Base-by-base conservation (phyloP, 1,140 invertebrate species). In the Drosophila teissieri region DNA sequence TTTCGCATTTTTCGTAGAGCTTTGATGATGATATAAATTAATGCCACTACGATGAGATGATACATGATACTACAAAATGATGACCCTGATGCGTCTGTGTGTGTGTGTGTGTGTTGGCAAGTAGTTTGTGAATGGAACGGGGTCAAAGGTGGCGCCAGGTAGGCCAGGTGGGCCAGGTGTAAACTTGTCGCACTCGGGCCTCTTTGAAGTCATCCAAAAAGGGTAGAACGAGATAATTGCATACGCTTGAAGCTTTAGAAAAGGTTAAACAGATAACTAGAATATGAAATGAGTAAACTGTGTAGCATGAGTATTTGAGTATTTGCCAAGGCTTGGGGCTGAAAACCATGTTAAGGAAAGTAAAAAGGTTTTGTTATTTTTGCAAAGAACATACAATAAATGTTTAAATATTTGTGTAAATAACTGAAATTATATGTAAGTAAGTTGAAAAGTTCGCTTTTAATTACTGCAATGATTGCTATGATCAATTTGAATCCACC, bases 121-220 rank as follows among this genome's bases (percentile, higher is more conserved):
- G 62, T 40, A 49, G 36, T 53, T 40, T 42, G 44, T 68, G 61
- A 65, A 68, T 68, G 64, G 22, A 68, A 65, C 34, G 60, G 61
- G 64, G 64, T 68, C 61, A 68, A 68, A 68, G 61, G 39, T 65
- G 63, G 49, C n/a, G 60, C 19, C 27, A 39, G n/a, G 31, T 65
- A 2, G 19, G 19, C 19, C 19, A 68, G 46, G 39, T 65, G 64
- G 49, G 60, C 19, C 27, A 39, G n/a, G 37, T 65, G 61, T 45
- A 51, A 52, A 65, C 61, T 68, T 67, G 39, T 48, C 46, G 17
- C 46, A 68, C 44, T 64, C 58, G 17, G 51, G 34, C 31, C 64
- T 42, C 46, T 68, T 68, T 68, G 60, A 64, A 65, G 49, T 44
- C 45, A 46, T 48, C 45, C 14, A 63, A 42, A 63, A 42, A 42